Conservation (phyloP, 2,888 invertebrate genomes). For the Rhopalosiphum nymphaeae region DNA sequence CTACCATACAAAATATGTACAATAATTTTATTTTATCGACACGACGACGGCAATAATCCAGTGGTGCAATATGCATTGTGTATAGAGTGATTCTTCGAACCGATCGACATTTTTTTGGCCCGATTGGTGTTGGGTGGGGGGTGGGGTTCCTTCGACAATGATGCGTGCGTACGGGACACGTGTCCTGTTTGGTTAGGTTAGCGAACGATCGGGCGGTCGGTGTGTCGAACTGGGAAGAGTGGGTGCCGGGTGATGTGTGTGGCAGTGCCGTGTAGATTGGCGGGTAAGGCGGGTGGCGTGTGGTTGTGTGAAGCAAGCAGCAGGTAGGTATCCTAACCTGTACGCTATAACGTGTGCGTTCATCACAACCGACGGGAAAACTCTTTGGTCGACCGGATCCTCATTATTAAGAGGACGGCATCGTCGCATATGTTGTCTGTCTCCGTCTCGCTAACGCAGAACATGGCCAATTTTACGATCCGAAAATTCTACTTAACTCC, state of each 20-base stretch:
- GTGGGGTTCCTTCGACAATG: not conserved
- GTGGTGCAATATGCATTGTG: not conserved
- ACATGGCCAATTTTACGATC: not conserved
- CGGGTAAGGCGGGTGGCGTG: not conserved
- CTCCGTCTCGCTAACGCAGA: not conserved
- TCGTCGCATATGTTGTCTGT: not conserved
- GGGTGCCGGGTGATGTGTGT: not conserved
- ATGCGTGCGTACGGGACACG: not conserved
- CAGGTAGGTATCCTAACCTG: not conserved
- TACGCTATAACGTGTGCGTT: not conserved
- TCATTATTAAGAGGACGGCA: not conserved
- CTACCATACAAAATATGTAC: not conserved
- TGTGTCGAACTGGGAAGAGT: not conserved
- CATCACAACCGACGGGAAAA: not conserved
- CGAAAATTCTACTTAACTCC: not conserved
- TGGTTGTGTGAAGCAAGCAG: not conserved
- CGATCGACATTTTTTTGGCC: not conserved
- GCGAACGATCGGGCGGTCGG: not conserved
- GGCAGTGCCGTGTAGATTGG: not conserved
- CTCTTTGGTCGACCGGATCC: not conserved
- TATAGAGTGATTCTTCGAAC: not conserved
- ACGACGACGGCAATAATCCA: not conserved
- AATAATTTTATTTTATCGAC: not conserved
- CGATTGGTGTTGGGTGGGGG: not conserved
- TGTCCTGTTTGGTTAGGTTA: not conserved